These are phyloP conservation scores for Mesorhabditis spiculigera DNA, from an alignment of 2,888 invertebrate genomes.

Conservation along the genomic window DNA sequence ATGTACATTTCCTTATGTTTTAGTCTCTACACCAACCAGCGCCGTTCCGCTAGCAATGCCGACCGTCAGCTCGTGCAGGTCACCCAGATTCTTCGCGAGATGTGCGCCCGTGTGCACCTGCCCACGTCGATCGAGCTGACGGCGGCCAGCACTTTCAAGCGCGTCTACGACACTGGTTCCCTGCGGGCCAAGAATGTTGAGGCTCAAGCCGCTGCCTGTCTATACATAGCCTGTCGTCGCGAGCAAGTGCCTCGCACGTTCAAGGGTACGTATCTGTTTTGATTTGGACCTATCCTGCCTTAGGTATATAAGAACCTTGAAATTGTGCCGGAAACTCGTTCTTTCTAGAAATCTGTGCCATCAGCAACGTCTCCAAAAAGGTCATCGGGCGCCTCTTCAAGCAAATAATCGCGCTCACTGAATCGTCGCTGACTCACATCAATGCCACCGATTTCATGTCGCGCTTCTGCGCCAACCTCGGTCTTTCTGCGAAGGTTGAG, in stretches of 20 bases:
- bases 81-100: slow-evolving; percentile 89
- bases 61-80: slow-evolving; percentile 91
- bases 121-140: slow-evolving; percentile 86
- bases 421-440: slow-evolving; percentile 92
- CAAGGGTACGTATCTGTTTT: slow-evolving; percentile 61
- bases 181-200: slow-evolving; percentile 79
- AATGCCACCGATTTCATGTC: slow-evolving; percentile 94
- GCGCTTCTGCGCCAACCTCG: slow-evolving; percentile 88
- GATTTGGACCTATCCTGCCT: background rate
- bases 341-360: slow-evolving; percentile 84
- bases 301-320: background rate
- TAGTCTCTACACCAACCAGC: slow-evolving; percentile 47
- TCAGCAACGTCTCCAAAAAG: slow-evolving; percentile 89
- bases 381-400: slow-evolving; percentile 98
- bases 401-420: slow-evolving; percentile 86
- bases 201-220: slow-evolving; percentile 94
- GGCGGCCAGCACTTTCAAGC: slow-evolving; percentile 92
- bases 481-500: slow-evolving; percentile 63
- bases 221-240: slow-evolving; percentile 96
- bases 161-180: slow-evolving; percentile 61
- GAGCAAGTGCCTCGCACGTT: slow-evolving; percentile 97
- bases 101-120: slow-evolving; percentile 95
- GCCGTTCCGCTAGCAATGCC: slow-evolving; percentile 73
- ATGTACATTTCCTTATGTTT: slow-evolving; percentile 58
- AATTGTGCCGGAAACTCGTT: background rate